Percentiles rank a stretch among this genome's conserved stretches.
Conservation (phyloP, 2,888 invertebrate genomes). For the Rhodophaea formosa region DNA sequence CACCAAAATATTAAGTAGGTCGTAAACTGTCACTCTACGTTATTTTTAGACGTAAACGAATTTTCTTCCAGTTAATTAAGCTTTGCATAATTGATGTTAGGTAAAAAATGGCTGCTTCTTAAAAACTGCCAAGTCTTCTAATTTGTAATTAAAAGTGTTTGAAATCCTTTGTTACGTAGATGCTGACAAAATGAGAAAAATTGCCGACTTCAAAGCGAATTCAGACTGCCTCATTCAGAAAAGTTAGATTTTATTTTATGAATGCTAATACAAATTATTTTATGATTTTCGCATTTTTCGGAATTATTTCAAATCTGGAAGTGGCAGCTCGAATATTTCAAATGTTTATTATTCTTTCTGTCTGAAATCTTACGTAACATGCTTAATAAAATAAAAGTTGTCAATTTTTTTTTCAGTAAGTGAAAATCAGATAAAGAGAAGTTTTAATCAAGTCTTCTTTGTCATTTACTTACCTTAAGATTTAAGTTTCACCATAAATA, state of each 20-base stretch:
- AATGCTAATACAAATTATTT: not conserved
- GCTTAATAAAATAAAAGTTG: too few species aligned
- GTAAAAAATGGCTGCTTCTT: constrained; percentile 50
- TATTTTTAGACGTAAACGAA: constrained; percentile 51
- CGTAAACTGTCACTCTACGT: constrained; percentile 48
- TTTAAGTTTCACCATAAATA: too few species aligned
- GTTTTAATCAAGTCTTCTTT: too few species aligned
- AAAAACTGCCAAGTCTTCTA: constrained; percentile 59
- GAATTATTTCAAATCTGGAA: too few species aligned
- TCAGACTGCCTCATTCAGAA: constrained; percentile 20
- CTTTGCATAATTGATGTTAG: constrained; percentile 71
- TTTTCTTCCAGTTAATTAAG: constrained; percentile 63
- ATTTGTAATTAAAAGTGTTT: constrained; percentile 67
- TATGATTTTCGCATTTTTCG: not conserved
- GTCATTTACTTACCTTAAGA: too few species aligned
- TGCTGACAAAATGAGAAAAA: constrained; percentile 41
- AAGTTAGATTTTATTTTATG: constrained; percentile 3
- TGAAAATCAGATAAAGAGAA: too few species aligned
- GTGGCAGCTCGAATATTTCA: too few species aligned
- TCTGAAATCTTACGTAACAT: too few species aligned
- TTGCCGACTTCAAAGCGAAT: constrained; percentile 24
- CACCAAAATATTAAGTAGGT: constrained; percentile 22
- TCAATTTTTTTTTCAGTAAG: too few species aligned
- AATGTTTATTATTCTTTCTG: too few species aligned
- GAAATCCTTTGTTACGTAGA: constrained; percentile 55